Percentiles rank a stretch among this genome's conserved stretches.
Evolutionary conservation across 30 jellyfish, hydroid and myxozoan species (phyloP).

Genomic region (Turritopsis dohrnii): DNA sequence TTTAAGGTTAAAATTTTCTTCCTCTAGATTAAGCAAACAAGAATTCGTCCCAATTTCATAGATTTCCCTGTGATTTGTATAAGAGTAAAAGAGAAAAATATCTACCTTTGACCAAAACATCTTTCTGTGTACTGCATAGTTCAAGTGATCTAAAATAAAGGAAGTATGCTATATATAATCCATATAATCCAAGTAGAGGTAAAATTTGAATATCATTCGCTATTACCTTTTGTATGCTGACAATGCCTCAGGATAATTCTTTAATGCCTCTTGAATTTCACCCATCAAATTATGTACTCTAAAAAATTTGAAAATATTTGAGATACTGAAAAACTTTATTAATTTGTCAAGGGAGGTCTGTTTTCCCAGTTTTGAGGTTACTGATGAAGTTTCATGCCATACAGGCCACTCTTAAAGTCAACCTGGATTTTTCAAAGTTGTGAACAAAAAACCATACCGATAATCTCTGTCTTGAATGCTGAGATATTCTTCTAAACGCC

Average conservation of each 20-base stretch:
- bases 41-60: too few relatives aligned
- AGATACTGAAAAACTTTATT: too few relatives aligned
- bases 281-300: slow-evolving; percentile 85
- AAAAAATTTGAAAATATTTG: neutral
- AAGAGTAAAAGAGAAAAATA: neutral
- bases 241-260: slow-evolving; percentile 69
- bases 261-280: slow-evolving; percentile 45
- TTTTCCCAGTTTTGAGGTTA: too few relatives aligned
- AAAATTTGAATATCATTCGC: neutral
- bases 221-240: slow-evolving; percentile 64
- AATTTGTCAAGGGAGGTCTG: too few relatives aligned
- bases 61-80: neutral
- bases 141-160: slow-evolving; percentile 61
- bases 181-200: too few relatives aligned
- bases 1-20: too few relatives aligned
- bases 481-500: slow-evolving; percentile 24
- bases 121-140: slow-evolving; percentile 61
- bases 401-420: too few relatives aligned
- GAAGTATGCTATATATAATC: too few relatives aligned
- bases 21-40: too few relatives aligned
- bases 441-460: slow-evolving; percentile 5
- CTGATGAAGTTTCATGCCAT: too few relatives aligned
- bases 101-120: slow-evolving; percentile 63
- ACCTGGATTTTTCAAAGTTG: too few relatives aligned
- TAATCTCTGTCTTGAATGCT: slow-evolving; percentile 35